phyloP scores from a whole-genome alignment of 1,140 invertebrate genomes.

The Macrobrachium nipponense region DNA sequence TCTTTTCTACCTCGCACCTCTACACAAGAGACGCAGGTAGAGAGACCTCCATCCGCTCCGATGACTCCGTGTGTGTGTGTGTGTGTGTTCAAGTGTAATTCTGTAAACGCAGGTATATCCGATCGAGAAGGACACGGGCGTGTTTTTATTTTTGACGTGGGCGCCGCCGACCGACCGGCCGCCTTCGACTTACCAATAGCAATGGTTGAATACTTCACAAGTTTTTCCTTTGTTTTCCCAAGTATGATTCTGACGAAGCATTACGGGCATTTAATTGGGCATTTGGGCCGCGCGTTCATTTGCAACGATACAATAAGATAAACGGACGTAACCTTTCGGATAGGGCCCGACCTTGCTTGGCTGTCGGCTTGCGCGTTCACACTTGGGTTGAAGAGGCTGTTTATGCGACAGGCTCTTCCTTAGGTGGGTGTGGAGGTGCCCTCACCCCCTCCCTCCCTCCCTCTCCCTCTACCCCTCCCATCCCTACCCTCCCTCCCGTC shows the following conservation, averaged over 20 bases:
- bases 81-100: too few species aligned
- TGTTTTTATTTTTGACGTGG: too few species aligned
- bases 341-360: constrained; percentile 50
- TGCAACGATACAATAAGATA: constrained; percentile 55
- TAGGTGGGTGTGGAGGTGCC: background rate
- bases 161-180: too few species aligned
- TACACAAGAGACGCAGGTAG: constrained; percentile 46
- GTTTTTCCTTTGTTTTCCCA: too few species aligned
- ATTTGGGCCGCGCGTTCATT: too few species aligned
- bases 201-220: too few species aligned
- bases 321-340: constrained; percentile 42
- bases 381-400: constrained; percentile 56
- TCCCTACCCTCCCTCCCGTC: background rate
- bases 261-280: too few species aligned
- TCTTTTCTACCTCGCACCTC: constrained; percentile 38
- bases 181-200: too few species aligned
- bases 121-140: too few species aligned
- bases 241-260: too few species aligned
- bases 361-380: constrained; percentile 58
- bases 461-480: constrained; percentile 3
- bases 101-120: too few species aligned
- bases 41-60: constrained; percentile 12
- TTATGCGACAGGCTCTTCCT: constrained; percentile 43
- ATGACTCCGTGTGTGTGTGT: background rate
- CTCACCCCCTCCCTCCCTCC: background rate